Evolutionary conservation across 2,113 vertebrate species (phyloP), one percentile per base, ranked within the genome.

Genomic region (Himantopus leucocephalus): DNA sequence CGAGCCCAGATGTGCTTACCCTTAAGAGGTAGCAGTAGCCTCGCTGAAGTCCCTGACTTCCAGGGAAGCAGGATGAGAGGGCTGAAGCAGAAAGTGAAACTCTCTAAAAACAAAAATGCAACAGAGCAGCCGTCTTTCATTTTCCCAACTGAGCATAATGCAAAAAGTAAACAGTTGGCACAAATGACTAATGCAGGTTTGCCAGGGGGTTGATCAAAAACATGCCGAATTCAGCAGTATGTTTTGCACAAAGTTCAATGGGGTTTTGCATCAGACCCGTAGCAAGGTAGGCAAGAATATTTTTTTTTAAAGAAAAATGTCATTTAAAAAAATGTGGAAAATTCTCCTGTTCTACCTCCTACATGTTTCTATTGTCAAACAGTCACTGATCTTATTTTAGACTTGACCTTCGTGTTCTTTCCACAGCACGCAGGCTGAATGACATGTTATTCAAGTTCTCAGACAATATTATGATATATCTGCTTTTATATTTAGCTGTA

Each of bases 301-400:
- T 39, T 76, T 43, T 85, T 94, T 93, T 87, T 79, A 71, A 94
- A 90, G 68, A 92, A 96, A 86, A 96, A 67, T 91, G 86, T 96
- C 70, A 83, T 95, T 97, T 92, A 91, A 98, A 97, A 96, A 97
- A 97, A 96, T 94, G 93, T 98, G 97, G 98, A 96, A 97, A 97
- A 88, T 92, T 93, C 97, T 98, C 97, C 83, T 95, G 97, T 97
- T 98, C 96, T 94, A 93, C 95, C 95, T 97, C 97, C 95, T 96
- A 96, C 97, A 98, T 98, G 97, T 98, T 98, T 98, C 98, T 98
- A 97, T 98, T 98, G 97, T 97, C 96, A 92, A 97, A 97, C 95
- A 95, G 96, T 88, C 48, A 74, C 90, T 71, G 64, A 90, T 97
- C 98, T 98, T 98, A 98, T 98, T 98, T 98, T 98, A 98, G 97